These are phyloP conservation scores for Parazoanthus swiftii DNA, from an alignment of 92 coral and sea anemone species.

Conservation along the genomic window DNA sequence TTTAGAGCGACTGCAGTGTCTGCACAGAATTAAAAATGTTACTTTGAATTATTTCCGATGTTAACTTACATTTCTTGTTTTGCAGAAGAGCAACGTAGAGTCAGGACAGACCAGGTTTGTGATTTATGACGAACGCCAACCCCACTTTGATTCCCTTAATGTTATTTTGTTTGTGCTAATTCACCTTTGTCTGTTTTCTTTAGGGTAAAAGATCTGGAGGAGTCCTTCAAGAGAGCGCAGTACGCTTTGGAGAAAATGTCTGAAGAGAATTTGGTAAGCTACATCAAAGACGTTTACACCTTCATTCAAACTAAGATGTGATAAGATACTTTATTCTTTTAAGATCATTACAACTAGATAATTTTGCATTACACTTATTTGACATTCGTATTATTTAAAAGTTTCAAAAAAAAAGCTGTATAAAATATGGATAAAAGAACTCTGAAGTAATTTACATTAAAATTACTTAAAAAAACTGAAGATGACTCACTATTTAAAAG, in stretches of 20 bases:
- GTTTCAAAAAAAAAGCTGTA: too few species aligned
- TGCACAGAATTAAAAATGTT: too few species aligned
- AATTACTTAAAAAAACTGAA: too few species aligned
- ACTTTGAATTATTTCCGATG: not conserved
- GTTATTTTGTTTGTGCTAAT: not conserved
- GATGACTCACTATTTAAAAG: too few species aligned
- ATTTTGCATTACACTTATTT: too few species aligned
- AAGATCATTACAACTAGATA: too few species aligned
- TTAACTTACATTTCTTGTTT: not conserved
- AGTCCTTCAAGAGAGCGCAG: constrained; percentile 79
- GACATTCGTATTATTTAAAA: not conserved
- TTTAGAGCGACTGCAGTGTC: too few species aligned
- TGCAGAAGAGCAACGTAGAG: constrained; percentile 80
- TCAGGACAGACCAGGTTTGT: constrained; percentile 59
- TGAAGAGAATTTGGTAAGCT: constrained; percentile 84
- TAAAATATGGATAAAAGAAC: too few species aligned
- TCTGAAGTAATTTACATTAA: too few species aligned
- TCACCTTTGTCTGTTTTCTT: not conserved
- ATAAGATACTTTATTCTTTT: not conserved
- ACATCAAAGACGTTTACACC: not conserved
- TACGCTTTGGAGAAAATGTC: constrained; percentile 83
- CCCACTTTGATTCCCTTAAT: not conserved
- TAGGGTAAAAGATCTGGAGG: constrained; percentile 84
- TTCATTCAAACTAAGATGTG: not conserved
- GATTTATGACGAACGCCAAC: not conserved